Evolutionary conservation across 2,113 vertebrate genomes (phyloP), one percentile per base, ranked within the genome.

Genomic region (Sphyrna mokarran): DNA sequence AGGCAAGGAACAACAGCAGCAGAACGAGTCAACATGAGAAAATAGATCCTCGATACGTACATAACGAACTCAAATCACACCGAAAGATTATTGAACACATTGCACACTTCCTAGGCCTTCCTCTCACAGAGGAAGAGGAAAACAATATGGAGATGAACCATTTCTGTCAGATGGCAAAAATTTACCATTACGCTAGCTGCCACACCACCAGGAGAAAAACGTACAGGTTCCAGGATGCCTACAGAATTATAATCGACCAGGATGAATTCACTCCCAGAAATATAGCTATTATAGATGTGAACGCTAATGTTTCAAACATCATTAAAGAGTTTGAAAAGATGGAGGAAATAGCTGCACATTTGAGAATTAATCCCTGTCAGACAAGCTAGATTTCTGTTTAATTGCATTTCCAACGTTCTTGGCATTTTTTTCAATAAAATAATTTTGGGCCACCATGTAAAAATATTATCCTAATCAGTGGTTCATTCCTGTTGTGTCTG

Each of bases 301-400:
- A 97, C 11, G 96, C 93, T 3, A 95, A 96, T 16, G 95, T 96
- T 87, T 96, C 96, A 40, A 96, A 96, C 66, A 96, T 97, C 23
- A 96, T 96, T 37, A 95, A 85, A 83, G 96, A 96, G 18, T 96
- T 97, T 94, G 96, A 97, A 95, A 96, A 96, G 89, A 96, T 97
- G n/a, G 97, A 97, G 78, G 95, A 78, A 58, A 37, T 97, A 63
- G 96, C 96, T 0, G 96, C 83, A 68, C 96, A 96, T 20, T 96
- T 97, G 94, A 96, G 96, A 33, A 96, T 97, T 20, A 94, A 95
- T 90, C 76, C 48, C 3, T 94, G 83, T 68, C 94, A 43, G 29
- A 68, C 94, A 43, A 68, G 33, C 22, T 40, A 76, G 40, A 95
- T 95, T 95, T 48, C n/a, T 8, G 7, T 23, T 29, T 95, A 72